A percentile compares a stretch with the other conserved stretches of the same genome.
Evolutionary conservation across 2,113 vertebrate species (phyloP).

Genomic region (Nanger granti): DNA sequence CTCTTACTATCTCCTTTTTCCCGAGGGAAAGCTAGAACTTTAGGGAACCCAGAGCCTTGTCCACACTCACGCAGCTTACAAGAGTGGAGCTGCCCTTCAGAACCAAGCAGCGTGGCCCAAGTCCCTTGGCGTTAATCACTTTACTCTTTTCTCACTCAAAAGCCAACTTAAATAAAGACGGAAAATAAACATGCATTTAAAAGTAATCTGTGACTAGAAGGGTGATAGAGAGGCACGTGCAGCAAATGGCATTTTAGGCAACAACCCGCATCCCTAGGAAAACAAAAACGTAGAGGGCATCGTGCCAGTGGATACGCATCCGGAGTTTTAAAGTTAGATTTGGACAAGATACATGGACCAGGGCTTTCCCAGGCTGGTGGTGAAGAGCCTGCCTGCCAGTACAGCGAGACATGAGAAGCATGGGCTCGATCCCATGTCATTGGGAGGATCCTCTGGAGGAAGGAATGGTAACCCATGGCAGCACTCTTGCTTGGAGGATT

Average conservation of each 20-base stretch:
- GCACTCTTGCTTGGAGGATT: background rate
- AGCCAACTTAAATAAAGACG: background rate
- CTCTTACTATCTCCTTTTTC: too few species aligned
- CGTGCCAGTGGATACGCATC: accelerated
- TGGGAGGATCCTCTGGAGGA: background rate
- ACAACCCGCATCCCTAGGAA: background rate
- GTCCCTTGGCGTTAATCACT: background rate
- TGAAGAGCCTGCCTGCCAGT: background rate
- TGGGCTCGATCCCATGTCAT: background rate
- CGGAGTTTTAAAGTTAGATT: accelerated
- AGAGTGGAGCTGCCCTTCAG: accelerated
- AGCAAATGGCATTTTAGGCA: too few species aligned
- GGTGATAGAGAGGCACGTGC: accelerated
- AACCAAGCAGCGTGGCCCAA: background rate
- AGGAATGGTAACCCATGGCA: background rate
- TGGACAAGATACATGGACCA: background rate
- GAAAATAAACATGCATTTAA: background rate
- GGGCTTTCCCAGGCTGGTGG: background rate
- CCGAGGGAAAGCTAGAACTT: background rate
- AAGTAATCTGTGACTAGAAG: background rate
- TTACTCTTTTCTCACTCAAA: background rate
- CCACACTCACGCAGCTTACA: accelerated
- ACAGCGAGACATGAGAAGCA: background rate
- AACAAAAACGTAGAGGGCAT: too few species aligned
- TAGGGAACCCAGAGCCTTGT: background rate